These are phyloP conservation scores for Drosophila picticornis DNA, from an alignment of 2,888 invertebrate genomes.

Conservation along the genomic window DNA sequence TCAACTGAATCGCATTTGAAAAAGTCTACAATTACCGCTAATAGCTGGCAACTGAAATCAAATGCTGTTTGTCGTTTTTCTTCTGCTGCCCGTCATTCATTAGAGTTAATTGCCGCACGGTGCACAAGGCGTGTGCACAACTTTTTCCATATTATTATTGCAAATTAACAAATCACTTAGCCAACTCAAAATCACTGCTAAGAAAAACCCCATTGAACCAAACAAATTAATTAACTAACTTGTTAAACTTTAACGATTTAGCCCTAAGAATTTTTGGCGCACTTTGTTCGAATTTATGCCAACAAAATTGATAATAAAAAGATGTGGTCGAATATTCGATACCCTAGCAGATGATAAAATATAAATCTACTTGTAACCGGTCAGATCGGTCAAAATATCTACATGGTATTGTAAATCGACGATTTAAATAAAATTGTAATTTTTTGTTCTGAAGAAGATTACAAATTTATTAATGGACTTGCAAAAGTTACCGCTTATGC, in stretches of 20 bases:
- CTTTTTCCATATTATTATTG: slow-evolving; percentile 52
- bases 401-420: not conserved
- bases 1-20: slow-evolving; percentile 61
- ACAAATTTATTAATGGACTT: not conserved
- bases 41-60: slow-evolving; percentile 66
- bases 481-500: not conserved
- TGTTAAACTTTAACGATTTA: slow-evolving; percentile 69
- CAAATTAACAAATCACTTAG: slow-evolving; percentile 76
- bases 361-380: not conserved
- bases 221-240: slow-evolving; percentile 74
- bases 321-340: not conserved
- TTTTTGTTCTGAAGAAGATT: not conserved
- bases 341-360: not conserved
- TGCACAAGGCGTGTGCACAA: slow-evolving; percentile 54
- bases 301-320: not conserved
- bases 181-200: slow-evolving; percentile 26
- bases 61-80: slow-evolving; percentile 25
- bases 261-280: slow-evolving; percentile 40
- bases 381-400: not conserved
- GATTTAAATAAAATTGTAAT: not conserved
- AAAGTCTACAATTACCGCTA: slow-evolving; percentile 75
- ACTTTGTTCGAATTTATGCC: slow-evolving; percentile 59
- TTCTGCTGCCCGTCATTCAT: slow-evolving; percentile 51
- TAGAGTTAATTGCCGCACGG: slow-evolving; percentile 62
- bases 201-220: slow-evolving; percentile 39